Base-by-base conservation (phyloP, 2,888 invertebrate genomes). In the Cremastobaeus sp. region DNA sequence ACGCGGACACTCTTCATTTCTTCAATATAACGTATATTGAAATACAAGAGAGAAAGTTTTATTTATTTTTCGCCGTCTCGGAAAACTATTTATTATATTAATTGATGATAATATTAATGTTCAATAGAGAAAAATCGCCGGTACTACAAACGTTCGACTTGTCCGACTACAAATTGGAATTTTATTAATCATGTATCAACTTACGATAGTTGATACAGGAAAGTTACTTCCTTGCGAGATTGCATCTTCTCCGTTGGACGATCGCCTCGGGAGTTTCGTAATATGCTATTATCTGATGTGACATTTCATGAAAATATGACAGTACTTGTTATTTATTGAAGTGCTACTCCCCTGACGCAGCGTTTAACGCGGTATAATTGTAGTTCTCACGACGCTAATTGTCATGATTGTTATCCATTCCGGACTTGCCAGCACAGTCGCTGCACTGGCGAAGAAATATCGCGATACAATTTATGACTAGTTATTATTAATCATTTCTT, bases 251-350 rank as follows among this genome's bases (percentile, higher is more conserved):
- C 14, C 9, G 32, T 55, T 35, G 45, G n/a, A 14, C 20, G 14
- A 55, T 41, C 48, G 59, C 48, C 35, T 37, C 48, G 50, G 43
- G 45, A 52, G 57, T 76, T 65, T 76, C 74, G 75, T 75, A 79
- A 81, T 76, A 57, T 48, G 43, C 43, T 70, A 77, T 82, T 83
- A 83, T 83, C 81, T 78, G 83, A 83, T 82, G 78, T 83, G 83
- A 82, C 83, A 83, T 83, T 82, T 83, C 81, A 81, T 79, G 81
- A 83, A 83, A 82, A 82, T 83, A 81, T 80, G 81, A 83, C 79
- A 79, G 66, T 74, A 76, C 54, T 74, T 65, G 73, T 79, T 79
- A 75, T 73, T 81, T 78, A 78, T 78, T 76, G 37, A 70, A 70
- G 60, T 35, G 65, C 54, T 68, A 66, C 65, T 69, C 57, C 55